Evolutionary conservation across 2,888 invertebrate genomes (phyloP), one percentile per base, ranked within the genome.

Genomic region (Epinotia demarniana): DNA sequence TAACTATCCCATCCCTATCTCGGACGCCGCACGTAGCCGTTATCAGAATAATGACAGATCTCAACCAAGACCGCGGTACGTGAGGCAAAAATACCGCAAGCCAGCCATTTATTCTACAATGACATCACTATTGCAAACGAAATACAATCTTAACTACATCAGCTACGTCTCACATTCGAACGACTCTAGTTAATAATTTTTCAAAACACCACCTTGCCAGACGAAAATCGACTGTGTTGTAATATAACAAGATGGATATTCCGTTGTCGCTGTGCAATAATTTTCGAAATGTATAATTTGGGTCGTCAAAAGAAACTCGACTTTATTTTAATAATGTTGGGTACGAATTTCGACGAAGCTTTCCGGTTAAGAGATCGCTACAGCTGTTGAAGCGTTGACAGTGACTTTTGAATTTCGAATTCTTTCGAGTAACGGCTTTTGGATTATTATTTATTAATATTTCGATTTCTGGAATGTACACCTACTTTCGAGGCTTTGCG

Each of bases 1-100:
- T 66, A n/a, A n/a, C n/a, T n/a, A 72, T 68, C 84, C 70, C 89
- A 84, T 84, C 91, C 80, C 90, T 92, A 89, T 69, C 72, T 76
- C 81, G 84, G 86, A 84, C 88, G 87, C 87, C 81, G 86, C 91
- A 91, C 93, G 92, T 92, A 83, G 85, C 88, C 91, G 90, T 92
- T 92, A 94, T 93, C 94, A 92, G 87, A 87, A 89, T 93, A 93
- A 94, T 94, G 93, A 93, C 93, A 93, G 93, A 92, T 93, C 92
- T 90, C 86, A 83, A 85, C 84, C 79, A 83, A 85, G 86, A 85
- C 87, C 85, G 82, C 83, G 84, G 83, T 90, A 93, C 93, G 93
- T 93, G 93, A 87, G 86, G 86, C 85, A 84, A 87, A 89, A 89
- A 91, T 89, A 90, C 90, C 90, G 90, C 90, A 90, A 89, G 80